Base-by-base conservation (phyloP, 37 sponge, comb jelly and placozoan species). In the Agelas oroides region DNA sequence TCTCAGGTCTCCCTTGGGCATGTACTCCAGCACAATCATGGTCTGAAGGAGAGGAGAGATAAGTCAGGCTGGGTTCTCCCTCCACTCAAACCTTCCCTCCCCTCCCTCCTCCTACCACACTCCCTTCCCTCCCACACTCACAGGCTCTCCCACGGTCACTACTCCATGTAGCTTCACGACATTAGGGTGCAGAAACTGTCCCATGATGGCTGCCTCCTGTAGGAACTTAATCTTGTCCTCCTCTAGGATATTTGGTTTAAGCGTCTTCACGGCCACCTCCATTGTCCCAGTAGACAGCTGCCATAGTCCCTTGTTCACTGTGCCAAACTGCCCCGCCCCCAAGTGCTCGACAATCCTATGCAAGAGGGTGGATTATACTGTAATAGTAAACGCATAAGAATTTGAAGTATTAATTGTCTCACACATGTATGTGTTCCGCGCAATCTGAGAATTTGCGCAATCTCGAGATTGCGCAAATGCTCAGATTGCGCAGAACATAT, bases 191-290 rank as follows among this genome's bases (percentile, higher is more conserved):
- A 76, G 66, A 52, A 90, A 90, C 85, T 90, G 90, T 24, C 90
- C 84, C 64, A 79, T 90, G 83, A 90, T 79, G 73, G 90, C 90
- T 27, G 90, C 90, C 72, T 90, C 90, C 74, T 84, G 80, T 18
- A 90, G 83, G 69, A 90, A 90, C 62, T 79, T 84, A 40, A 84
- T 74, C 59, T 90, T 84, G 73, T 90, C 90, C 27, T 65, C 41
- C 41, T 90, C 84, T 14, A 75, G 59, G 1, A 85, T 32, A 2
- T 74, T 46, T 2, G 90, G 36, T 5, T 71, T 60, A 14, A 90
- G 46, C 33, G 37, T 84, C 71, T 90, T 90, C 28, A 90, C 78
- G 27, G 90, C 90, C 14, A 90, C 85, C 37, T 84, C 84, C 25
- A 63, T 53, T 21, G 25, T 61, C 1, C 71, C 84, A 14, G 6